Conservation (phyloP, 2,113 vertebrate species). For the Barbus barbus region DNA sequence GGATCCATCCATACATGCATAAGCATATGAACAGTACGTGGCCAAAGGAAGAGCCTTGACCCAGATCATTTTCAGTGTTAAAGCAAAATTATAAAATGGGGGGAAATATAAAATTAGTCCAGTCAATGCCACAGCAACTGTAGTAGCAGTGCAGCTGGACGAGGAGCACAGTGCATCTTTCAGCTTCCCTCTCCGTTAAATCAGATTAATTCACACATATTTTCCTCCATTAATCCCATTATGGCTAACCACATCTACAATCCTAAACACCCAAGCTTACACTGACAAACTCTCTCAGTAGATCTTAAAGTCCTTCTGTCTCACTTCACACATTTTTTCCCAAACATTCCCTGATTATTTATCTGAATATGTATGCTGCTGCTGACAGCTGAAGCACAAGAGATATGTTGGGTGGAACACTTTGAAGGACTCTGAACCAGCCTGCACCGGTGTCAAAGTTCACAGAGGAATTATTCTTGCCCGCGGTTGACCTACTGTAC, state of each 20-base stretch:
- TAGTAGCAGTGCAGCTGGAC: constrained; percentile 1
- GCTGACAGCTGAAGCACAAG: no score
- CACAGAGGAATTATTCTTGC: no score
- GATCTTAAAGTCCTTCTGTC: constrained; percentile 5
- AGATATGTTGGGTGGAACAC: no score
- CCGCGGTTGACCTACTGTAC: no score
- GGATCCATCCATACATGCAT: constrained; percentile 17
- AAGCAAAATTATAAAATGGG: neutral
- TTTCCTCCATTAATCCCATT: constrained; percentile 61
- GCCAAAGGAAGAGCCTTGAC: neutral
- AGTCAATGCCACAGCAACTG: neutral
- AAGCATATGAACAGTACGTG: constrained; percentile 1
- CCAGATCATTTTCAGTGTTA: neutral
- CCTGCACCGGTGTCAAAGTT: no score
- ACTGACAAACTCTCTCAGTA: neutral
- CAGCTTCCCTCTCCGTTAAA: constrained; percentile 49
- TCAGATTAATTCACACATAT: constrained; percentile 56
- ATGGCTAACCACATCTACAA: constrained; percentile 46
- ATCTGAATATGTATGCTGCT: neutral
- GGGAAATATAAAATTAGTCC: neutral
- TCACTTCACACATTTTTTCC: neutral
- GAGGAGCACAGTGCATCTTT: constrained; percentile 41
- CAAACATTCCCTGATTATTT: neutral
- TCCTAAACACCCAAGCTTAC: constrained; percentile 1
- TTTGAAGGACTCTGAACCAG: no score